Evolutionary conservation across 2,888 invertebrate genomes (phyloP).

Genomic region (Tipula vernalis): DNA sequence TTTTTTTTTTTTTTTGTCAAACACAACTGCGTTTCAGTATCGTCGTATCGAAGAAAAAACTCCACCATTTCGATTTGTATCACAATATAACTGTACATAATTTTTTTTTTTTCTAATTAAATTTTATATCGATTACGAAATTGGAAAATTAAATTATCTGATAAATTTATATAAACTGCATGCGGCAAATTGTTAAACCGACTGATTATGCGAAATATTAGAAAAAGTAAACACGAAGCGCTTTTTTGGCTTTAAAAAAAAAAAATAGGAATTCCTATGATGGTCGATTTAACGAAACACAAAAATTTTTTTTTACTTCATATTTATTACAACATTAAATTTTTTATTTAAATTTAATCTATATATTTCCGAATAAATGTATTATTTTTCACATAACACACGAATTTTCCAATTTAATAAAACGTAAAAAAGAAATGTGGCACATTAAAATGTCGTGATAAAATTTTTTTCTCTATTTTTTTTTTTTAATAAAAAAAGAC

Average conservation of each 20-base stretch:
- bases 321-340: neutral
- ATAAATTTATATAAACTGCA: neutral
- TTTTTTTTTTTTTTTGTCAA: neutral
- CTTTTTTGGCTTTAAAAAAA: neutral
- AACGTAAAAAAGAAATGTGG: neutral
- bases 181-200: neutral
- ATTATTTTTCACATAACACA: neutral
- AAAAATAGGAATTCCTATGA: neutral
- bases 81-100: neutral
- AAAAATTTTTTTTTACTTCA: neutral
- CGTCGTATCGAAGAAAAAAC: neutral
- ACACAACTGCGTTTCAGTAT: neutral
- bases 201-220: neutral
- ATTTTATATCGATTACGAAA: neutral
- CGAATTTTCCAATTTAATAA: neutral
- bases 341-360: neutral
- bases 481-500: neutral
- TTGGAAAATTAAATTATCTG: neutral
- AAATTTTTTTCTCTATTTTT: neutral
- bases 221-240: neutral
- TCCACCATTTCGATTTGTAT: slow-evolving; percentile 4
- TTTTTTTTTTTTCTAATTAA: neutral
- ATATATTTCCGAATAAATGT: neutral
- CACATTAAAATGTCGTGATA: neutral
- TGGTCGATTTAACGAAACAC: neutral